Evolutionary conservation across 1,140 invertebrate species (phyloP), one percentile per base, ranked within the genome.

Genomic region (Limonius californicus): DNA sequence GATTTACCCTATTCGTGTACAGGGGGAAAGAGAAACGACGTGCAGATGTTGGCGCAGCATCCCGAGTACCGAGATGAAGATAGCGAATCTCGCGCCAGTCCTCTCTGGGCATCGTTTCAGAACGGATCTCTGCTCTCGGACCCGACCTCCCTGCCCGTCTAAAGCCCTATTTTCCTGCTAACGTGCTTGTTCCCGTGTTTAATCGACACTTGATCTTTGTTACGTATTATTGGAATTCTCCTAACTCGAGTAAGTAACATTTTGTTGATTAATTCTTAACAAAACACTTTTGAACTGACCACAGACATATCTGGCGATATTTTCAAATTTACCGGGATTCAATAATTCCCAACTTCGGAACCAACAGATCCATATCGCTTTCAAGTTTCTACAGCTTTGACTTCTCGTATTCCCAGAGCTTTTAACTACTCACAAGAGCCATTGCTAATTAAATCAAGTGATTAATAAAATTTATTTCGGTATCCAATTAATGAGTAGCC

Each of bases 71-170:
- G 16, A 50, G 45, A 50, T 50, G 45, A 50, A 50, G 45, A 50
- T 19, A 50, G 14, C 16, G 16, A 12, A 50, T 21, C 16, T 18
- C 16, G 45, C 57, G 11, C 42, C 57, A 66, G 64, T 66, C 61
- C 64, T 66, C 64, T 66, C 61, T 62, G 64, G 61, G 61, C 61
- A 60, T 62, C 58, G 64, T 53, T 66, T 62, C 59, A 63, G 64
- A 62, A 61, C 64, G 64, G 64, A 63, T 66, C 61, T 63, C 54
- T 47, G 53, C 30, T 57, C 61, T 50, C 47, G 57, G 61, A 58
- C 61, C 64, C 59, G 53, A 59, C 64, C 60, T 59, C 56, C 64
- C 61, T 57, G 61, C 54, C 62, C 62, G 62, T 63, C 62, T 55
- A 55, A 63, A 50, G 57, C 62, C 62, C 62, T 63, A 43, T 59